phyloP scores from a whole-genome alignment of 1,140 invertebrate genomes.

The Drosophila arizonae region DNA sequence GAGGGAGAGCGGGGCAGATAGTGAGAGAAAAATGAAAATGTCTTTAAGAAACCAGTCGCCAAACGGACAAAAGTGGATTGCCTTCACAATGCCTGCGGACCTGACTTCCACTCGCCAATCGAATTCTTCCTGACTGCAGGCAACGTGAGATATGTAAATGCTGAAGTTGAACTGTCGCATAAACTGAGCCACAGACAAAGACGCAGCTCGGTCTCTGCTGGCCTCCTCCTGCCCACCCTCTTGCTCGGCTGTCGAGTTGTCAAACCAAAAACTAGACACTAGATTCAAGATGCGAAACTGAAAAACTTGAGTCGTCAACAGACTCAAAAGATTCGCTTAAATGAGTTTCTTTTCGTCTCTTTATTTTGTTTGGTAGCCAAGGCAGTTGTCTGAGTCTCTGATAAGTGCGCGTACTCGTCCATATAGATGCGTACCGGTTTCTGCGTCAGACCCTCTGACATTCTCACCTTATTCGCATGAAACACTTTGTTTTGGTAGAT shows the following conservation, averaged over 20 bases:
- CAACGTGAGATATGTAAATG: conserved; percentile 53
- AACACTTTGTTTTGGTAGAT: neutral
- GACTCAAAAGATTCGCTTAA: conserved; percentile 3
- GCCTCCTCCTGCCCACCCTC: neutral
- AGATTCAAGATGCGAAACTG: conserved; percentile 13
- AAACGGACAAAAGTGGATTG: conserved; percentile 55
- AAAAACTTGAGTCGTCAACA: conserved; percentile 7
- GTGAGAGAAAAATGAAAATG: neutral
- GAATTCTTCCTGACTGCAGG: conserved; percentile 46
- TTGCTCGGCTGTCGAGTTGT: neutral
- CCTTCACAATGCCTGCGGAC: conserved; percentile 43
- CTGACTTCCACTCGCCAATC: conserved; percentile 17
- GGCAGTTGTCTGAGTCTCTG: conserved; percentile 12
- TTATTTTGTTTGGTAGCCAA: conserved; percentile 6
- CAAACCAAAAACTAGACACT: conserved; percentile 17
- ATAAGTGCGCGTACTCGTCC: conserved; percentile 11
- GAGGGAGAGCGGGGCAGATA: too few relatives aligned
- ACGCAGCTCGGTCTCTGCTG: neutral
- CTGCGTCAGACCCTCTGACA: conserved; percentile 9
- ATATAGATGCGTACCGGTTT: conserved; percentile 17
- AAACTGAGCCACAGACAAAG: conserved; percentile 23
- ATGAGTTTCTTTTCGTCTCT: neutral
- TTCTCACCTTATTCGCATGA: conserved; percentile 13
- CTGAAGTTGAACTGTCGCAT: conserved; percentile 64
- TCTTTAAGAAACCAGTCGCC: conserved; percentile 54